A percentile compares a stretch with the other conserved stretches of the same genome.
phyloP scores from a whole-genome alignment of 2,888 invertebrate genomes.

The Athripsodes cinereus region DNA sequence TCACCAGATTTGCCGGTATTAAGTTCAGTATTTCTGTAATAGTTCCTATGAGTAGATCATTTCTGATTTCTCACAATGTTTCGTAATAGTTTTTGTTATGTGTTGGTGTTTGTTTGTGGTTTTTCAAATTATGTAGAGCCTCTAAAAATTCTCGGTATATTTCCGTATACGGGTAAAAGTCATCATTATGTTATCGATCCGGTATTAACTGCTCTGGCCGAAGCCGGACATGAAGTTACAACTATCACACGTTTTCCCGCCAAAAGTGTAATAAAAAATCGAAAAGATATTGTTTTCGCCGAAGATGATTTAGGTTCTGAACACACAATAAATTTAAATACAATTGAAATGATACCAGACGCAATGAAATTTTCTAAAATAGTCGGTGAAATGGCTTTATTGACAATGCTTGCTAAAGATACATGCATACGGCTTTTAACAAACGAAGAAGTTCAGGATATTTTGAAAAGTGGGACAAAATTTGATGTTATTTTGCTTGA shows the following conservation, averaged over 20 bases:
- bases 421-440: constrained; percentile 47
- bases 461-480: constrained; percentile 45
- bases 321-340: constrained; percentile 38
- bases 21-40: too few species aligned
- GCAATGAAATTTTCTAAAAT: constrained; percentile 31
- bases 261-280: constrained; percentile 44
- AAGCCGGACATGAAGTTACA: constrained; percentile 49
- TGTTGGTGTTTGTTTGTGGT: too few species aligned
- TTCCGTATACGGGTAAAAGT: constrained; percentile 46
- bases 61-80: too few species aligned
- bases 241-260: constrained; percentile 49
- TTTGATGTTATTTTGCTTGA: constrained; percentile 69
- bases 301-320: constrained; percentile 25
- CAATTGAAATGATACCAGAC: constrained; percentile 19
- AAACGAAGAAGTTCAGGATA: constrained; percentile 47
- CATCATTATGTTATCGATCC: constrained; percentile 49
- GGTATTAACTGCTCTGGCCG: constrained; percentile 46
- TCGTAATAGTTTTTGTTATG: too few species aligned
- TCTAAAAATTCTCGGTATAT: constrained; percentile 46
- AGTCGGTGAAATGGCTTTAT: constrained; percentile 37
- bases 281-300: constrained; percentile 48
- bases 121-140: neutral
- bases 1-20: too few species aligned
- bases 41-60: too few species aligned
- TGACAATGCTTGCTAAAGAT: constrained; percentile 38